A percentile compares a stretch with the other conserved stretches of the same genome.
These are phyloP conservation scores for Cremastobaeus sp. DNA, from an alignment of 2,888 invertebrate species.

Conservation along the genomic window DNA sequence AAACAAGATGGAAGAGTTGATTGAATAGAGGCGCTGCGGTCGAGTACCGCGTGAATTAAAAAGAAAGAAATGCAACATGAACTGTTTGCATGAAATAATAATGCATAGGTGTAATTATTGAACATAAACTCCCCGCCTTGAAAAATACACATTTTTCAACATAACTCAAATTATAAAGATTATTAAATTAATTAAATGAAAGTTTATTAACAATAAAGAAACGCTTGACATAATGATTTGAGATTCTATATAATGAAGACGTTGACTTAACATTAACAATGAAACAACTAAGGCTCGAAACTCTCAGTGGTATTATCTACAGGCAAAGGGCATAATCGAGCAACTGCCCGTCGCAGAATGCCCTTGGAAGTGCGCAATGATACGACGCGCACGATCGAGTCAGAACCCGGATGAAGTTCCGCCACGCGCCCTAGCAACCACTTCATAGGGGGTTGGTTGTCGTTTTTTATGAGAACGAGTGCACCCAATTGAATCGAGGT, in stretches of 20 bases:
- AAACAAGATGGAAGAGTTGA: too few relatives aligned
- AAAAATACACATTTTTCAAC: constrained; percentile 20
- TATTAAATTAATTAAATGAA: too few relatives aligned
- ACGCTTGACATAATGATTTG: not conserved
- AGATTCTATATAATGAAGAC: not conserved
- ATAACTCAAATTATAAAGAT: too few relatives aligned
- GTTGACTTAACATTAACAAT: not conserved
- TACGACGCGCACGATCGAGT: constrained; percentile 19
- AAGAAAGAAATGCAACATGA: too few relatives aligned
- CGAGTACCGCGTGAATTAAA: too few relatives aligned
- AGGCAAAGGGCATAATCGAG: constrained; percentile 16
- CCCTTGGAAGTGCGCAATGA: constrained; percentile 10
- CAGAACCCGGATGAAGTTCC: constrained; percentile 13
- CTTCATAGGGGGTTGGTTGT: constrained; percentile 11
- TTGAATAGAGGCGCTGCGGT: too few relatives aligned
- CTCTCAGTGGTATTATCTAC: constrained; percentile 6
- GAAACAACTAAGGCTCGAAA: not conserved
- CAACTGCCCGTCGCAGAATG: constrained; percentile 2
- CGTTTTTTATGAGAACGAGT: constrained; percentile 20
- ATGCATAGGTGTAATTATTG: too few relatives aligned
- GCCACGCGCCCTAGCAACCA: constrained; percentile 12
- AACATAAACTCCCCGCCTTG: constrained; percentile 18
- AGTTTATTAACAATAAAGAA: too few relatives aligned
- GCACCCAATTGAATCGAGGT: not conserved
- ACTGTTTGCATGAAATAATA: too few relatives aligned